Percentiles rank a stretch among this genome's conserved stretches.
Conservation (phyloP, 2,113 vertebrate genomes). For the Acrocephalus kingi region DNA sequence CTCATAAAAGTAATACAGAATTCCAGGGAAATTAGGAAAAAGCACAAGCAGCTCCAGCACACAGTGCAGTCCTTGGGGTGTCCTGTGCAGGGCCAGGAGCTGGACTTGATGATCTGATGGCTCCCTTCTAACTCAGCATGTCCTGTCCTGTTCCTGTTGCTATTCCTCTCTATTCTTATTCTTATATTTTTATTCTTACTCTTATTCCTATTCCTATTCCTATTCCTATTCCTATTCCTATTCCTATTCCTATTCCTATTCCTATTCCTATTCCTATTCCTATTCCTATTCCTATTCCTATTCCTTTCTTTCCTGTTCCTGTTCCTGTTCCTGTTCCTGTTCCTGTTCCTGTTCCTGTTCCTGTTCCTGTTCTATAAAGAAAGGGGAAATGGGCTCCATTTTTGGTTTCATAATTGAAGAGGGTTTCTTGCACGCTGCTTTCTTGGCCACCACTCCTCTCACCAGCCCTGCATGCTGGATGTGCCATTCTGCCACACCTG, state of each 20-base stretch:
- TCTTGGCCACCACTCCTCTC: background rate
- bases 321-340: too few species aligned
- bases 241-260: too few species aligned
- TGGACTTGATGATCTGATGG: background rate
- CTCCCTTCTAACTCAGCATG: background rate
- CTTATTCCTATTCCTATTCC: background rate
- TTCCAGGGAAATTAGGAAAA: background rate
- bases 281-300: too few species aligned
- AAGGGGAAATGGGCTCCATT: background rate
- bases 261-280: too few species aligned
- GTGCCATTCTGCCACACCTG: background rate
- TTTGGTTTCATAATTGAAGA: background rate
- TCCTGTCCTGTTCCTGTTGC: background rate
- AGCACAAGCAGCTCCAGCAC: background rate
- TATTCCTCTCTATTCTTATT: background rate
- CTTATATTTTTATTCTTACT: background rate
- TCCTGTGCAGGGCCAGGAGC: background rate
- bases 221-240: background rate
- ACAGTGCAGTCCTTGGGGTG: background rate
- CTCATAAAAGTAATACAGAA: background rate
- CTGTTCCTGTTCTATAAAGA: background rate
- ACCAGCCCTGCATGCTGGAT: accelerated
- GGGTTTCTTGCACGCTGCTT: background rate
- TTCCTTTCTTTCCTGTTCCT: too few species aligned
- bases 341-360: background rate